Evolutionary conservation across 2,113 vertebrate genomes (phyloP).

Genomic region (Brachypodius melanocephalos): DNA sequence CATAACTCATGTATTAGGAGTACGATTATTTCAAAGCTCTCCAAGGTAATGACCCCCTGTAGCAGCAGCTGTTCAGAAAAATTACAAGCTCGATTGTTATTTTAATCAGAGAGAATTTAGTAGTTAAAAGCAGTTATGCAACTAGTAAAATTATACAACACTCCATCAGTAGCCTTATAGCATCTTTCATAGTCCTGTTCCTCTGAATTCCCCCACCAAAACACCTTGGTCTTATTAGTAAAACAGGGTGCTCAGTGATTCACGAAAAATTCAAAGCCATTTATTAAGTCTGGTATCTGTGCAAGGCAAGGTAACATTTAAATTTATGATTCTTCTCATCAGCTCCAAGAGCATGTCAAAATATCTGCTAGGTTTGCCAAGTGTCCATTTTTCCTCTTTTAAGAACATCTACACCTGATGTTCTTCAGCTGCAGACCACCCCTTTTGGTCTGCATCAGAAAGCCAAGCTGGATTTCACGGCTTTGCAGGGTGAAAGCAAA

Average conservation of each 20-base stretch:
- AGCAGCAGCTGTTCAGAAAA: slow-evolving; percentile 82
- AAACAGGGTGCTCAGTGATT: slow-evolving; percentile 54
- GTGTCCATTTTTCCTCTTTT: slow-evolving; percentile 65
- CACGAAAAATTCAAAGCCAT: slow-evolving; percentile 73
- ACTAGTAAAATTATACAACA: slow-evolving; percentile 77
- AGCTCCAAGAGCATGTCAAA: slow-evolving; percentile 57
- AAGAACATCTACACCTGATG: slow-evolving; percentile 62
- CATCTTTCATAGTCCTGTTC: slow-evolving; percentile 17
- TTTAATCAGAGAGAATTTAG: slow-evolving; percentile 79
- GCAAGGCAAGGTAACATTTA: slow-evolving; percentile 61
- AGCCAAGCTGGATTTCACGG: slow-evolving; percentile 50
- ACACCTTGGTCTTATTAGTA: slow-evolving; percentile 57
- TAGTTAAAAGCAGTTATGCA: slow-evolving; percentile 79
- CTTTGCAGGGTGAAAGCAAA: slow-evolving; percentile 46
- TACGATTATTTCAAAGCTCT: slow-evolving; percentile 76
- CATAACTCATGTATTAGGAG: slow-evolving; percentile 76
- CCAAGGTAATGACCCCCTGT: slow-evolving; percentile 79
- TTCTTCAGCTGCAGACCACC: background rate
- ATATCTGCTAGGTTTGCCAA: slow-evolving; percentile 60
- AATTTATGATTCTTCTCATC: slow-evolving; percentile 69
- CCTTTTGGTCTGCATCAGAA: slow-evolving; percentile 41
- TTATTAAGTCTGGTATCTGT: slow-evolving; percentile 64
- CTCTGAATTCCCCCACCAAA: background rate
- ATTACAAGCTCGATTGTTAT: slow-evolving; percentile 84
- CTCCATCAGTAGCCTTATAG: slow-evolving; percentile 70